Evolutionary conservation across 2,113 vertebrate species (phyloP).

Genomic region (Sinocyclocheilus grahami): DNA sequence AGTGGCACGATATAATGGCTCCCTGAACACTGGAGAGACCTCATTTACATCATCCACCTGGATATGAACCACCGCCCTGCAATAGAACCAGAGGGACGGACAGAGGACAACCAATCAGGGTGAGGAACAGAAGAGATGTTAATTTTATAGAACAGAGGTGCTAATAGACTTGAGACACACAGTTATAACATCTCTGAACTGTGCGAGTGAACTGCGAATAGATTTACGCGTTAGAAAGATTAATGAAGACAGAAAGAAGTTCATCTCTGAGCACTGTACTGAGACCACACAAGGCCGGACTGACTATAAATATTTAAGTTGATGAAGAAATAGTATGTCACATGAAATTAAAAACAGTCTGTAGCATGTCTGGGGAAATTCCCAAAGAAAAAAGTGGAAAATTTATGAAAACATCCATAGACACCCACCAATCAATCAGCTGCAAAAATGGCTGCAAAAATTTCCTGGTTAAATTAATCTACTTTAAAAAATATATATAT

Average conservation of each 20-base stretch:
- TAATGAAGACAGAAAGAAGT: neutral
- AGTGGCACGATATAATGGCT: slow-evolving; percentile 83
- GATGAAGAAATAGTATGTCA: neutral
- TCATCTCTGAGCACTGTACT: neutral
- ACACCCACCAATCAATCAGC: neutral
- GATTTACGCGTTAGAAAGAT: neutral
- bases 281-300: neutral
- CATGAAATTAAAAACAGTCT: neutral
- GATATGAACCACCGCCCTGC: slow-evolving; percentile 94
- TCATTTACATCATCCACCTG: slow-evolving; percentile 97
- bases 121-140: slow-evolving; percentile 11
- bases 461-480: neutral
- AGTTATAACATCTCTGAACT: neutral
- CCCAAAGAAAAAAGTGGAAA: neutral
- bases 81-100: neutral
- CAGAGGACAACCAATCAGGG: neutral
- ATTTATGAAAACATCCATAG: neutral
- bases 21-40: slow-evolving; percentile 90
- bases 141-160: neutral
- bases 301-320: neutral
- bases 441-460: neutral
- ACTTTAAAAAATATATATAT: neutral
- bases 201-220: neutral
- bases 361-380: neutral
- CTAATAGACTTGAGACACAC: neutral